Evolutionary conservation across 1,140 invertebrate genomes (phyloP), one percentile per base, ranked within the genome.

Genomic region (Copidosoma floridanum): DNA sequence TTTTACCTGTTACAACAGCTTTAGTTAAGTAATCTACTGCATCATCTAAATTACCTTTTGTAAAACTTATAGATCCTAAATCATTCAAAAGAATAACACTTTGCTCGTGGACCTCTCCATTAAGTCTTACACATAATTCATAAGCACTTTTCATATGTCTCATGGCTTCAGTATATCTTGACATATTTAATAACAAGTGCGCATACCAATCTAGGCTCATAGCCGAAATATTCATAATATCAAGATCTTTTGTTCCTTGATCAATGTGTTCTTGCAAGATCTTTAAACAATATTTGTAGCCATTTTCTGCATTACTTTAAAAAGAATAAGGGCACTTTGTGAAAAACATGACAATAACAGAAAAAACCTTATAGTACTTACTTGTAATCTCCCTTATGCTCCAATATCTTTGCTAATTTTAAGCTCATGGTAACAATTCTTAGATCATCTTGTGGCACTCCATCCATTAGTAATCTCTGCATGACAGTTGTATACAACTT

Each of bases 141-240:
- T 90, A 86, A 35, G 93, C 86, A 74, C 87, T 84, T 44, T 84
- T 79, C 69, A 94, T 85, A 64, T 86, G 81, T 40, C 82, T 80
- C 37, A 87, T 80, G 1, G 91, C 89, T 66, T 91, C 83, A 23
- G 82, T 71, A 64, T 82, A 82, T 64, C 86, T 82, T 24, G 86
- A 83, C 52, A 82, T 76, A 44, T 87, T 84, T 50, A 93, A 72
- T 54, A 92, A 82, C 72, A 91, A 85, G 67, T 88, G 83, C 1
- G 87, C 92, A 82, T 94, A 95, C 86, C 89, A 93, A 73, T 94
- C 90, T 64, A 89, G 81, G 44, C 84, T 83, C 77, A 93, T 85
- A 14, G 87, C 88, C 69, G 86, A 85, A 5, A 93, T 78, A 46
- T 85, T 78, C 40, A 82, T 69, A 37, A 83, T 82, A 69, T 89